These are phyloP conservation scores for Oopsacas minuta DNA, from an alignment of 37 sponge, comb jelly and placozoan species.

Conservation along the genomic window DNA sequence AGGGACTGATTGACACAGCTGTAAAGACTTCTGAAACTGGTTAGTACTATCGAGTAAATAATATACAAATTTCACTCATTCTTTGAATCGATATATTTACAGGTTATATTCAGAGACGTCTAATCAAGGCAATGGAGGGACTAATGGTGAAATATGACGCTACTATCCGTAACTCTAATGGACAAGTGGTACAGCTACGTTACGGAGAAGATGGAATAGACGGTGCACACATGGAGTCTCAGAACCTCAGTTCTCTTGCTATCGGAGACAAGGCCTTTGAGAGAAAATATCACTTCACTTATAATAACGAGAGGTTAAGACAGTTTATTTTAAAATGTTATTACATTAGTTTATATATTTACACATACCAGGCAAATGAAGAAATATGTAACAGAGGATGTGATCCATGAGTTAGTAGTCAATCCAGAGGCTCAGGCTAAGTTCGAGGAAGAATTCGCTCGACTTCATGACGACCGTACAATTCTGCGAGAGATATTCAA, in stretches of 20 bases:
- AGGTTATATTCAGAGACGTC: constrained; percentile 95
- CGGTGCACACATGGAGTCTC: constrained; percentile 91
- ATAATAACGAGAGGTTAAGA: constrained; percentile 60
- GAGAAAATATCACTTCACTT: constrained; percentile 69
- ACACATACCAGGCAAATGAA: constrained; percentile 37
- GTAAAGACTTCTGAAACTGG: constrained; percentile 98
- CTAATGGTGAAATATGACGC: constrained; percentile 94
- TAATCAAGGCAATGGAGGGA: constrained; percentile 99
- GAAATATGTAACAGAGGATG: constrained; percentile 51
- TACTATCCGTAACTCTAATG: constrained; percentile 79
- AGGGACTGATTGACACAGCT: constrained; percentile 97
- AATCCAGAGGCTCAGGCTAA: constrained; percentile 47
- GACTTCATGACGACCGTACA: constrained; percentile 71
- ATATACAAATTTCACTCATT: not conserved
- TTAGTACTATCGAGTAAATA: not conserved
- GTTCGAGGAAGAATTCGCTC: constrained; percentile 67
- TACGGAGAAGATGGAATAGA: constrained; percentile 99
- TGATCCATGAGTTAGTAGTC: constrained; percentile 57
- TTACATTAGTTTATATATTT: not conserved
- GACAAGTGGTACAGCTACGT: constrained; percentile 81
- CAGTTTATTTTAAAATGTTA: not conserved
- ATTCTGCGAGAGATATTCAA: constrained; percentile 71
- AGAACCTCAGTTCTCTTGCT: constrained; percentile 70
- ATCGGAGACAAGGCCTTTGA: constrained; percentile 67
- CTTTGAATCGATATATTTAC: not conserved